These are phyloP conservation scores for Sebastolobus altivelis DNA, from an alignment of 2,797 vertebrate species.

Conservation along the genomic window DNA sequence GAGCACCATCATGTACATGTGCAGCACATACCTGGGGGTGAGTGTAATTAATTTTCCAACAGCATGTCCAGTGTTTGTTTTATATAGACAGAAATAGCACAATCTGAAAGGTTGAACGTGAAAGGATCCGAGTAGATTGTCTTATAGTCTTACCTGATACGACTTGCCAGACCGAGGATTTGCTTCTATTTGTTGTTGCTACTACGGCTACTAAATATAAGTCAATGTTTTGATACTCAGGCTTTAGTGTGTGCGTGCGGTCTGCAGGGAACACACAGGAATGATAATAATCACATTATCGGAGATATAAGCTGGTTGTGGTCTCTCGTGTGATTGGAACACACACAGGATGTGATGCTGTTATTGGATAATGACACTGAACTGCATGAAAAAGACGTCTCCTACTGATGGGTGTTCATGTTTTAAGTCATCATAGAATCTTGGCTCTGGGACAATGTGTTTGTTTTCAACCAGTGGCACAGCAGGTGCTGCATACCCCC, in stretches of 20 bases:
- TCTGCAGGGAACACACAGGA: background rate
- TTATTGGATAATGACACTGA: background rate
- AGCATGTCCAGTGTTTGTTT: background rate
- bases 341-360: background rate
- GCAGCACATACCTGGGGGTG: constrained; percentile 41
- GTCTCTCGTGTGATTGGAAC: background rate
- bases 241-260: background rate
- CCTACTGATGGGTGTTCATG: background rate
- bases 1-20: constrained; percentile 16
- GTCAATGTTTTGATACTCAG: background rate
- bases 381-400: background rate
- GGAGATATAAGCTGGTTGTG: constrained; percentile 35
- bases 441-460: constrained; percentile 6
- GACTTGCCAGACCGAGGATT: background rate
- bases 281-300: constrained; percentile 35
- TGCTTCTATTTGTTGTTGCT: constrained; percentile 1
- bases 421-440: background rate
- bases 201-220: background rate
- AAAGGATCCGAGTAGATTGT: background rate
- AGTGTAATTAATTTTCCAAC: constrained; percentile 39
- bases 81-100: background rate
- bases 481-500: constrained; percentile 58
- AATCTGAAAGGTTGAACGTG: background rate
- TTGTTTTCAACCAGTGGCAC: constrained; percentile 33
- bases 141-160: background rate